Evolutionary conservation across 2,797 vertebrate genomes (phyloP), one percentile per base, ranked within the genome.

Genomic region (Paedocypris micromegethes): DNA sequence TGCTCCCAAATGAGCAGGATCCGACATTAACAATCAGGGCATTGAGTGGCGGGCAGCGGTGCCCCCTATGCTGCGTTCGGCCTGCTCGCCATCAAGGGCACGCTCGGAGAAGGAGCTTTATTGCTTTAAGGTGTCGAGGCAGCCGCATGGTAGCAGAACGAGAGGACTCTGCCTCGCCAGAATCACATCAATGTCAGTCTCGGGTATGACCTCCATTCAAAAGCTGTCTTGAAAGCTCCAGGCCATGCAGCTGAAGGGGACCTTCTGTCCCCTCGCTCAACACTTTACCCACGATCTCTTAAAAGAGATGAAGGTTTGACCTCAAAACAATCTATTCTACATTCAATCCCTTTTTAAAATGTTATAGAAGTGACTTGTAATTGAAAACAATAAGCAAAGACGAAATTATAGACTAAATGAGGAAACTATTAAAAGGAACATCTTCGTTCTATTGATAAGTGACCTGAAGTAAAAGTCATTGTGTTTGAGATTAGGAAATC

Each of bases 81-180:
- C 64, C 76, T 79, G 82, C 80, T 83, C 73, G 72, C 23, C 23
- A 23, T 86, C 83, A 87, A 89, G 87, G 84, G 77, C 83, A 82
- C 3, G 71, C 70, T 57, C 56, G 66, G 69, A 80, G 78, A 85
- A 88, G 87, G 87, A 80, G 82, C 79, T 84, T 84, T 83, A 77
- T 85, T 77, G 82, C 84, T 85, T 78, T 76, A 78, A 84, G 83
- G 82, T 80, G 72, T 78, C 42, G 67, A 74, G 73, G 79, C 73
- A 70, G 67, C 62, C 66, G 74, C 66, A 68, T 65, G 59, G 73
- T 75, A 81, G 77, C 62, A 37, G 72, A 69, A 75, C 75, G 67
- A 74, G 75, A 65, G 74, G 65, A 67, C 82, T 83, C 78, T 85
- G 80, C 77, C 79, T 79, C 52, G 61, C 72, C 73, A 52, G 72